Evolutionary conservation across 2,797 vertebrate species (phyloP), one percentile per base, ranked within the genome.

Genomic region (Tenualosa thibaudeaui): DNA sequence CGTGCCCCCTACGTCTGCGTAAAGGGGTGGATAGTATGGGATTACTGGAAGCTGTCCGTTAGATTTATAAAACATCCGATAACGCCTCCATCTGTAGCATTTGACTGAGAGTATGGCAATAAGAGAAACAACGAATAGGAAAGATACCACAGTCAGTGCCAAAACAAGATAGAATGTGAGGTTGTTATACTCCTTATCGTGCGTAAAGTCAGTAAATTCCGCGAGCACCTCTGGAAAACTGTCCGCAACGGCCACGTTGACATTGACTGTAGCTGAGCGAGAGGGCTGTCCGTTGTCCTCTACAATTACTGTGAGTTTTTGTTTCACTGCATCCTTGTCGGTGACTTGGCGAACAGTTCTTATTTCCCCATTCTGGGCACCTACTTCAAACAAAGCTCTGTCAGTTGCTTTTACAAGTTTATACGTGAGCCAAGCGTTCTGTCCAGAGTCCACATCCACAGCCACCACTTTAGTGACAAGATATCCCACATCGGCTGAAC

Each of bases 401-500:
- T 71, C 65, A 2, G 65, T 71, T 15, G 26, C 65, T 15, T 71
- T 71, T 0, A 62, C n/a, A 26, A 62, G 60, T 91, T 92, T 90
- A 88, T 92, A 87, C 0, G 92, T 93, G 51, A 95, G 91, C 92
- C 93, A 94, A 53, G 93, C 92, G 49, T 94, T 95, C 85, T 93
- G 93, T 81, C 94, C 94, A 0, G 92, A 93, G 84, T 91, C 60
- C n/a, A 62, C 60, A 24, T 90, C 89, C 56, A 89, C 88, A 85
- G 90, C 91, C 84, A 93, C 71, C 51, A 93, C 89, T 84, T 94
- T 94, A 49, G 89, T 93, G 40, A 93, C 88, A 6, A 94, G 86
- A 89, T 85, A 91, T 82, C 87, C 89, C 1, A 90, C 86, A 84
- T 92, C 85, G 0, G 91, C 31, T 19, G 86, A 89, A 37, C 87